These are phyloP conservation scores for Struthidea cinerea DNA, from an alignment of 2,113 vertebrate genomes.

Conservation along the genomic window DNA sequence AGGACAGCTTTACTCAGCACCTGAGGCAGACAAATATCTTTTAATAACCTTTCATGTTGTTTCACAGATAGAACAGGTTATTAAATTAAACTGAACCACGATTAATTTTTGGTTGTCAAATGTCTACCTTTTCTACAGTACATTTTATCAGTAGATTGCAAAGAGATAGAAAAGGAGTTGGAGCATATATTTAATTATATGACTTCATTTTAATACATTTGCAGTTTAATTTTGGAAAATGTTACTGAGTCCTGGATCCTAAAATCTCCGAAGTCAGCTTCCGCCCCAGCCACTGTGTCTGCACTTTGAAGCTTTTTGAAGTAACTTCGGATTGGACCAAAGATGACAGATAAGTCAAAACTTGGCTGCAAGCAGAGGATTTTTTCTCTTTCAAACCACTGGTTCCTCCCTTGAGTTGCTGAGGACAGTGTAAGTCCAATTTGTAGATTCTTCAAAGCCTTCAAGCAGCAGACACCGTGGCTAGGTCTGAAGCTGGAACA, in stretches of 20 bases:
- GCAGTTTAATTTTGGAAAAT: not conserved
- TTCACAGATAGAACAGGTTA: not conserved
- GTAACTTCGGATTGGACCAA: not conserved
- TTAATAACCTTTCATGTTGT: not conserved
- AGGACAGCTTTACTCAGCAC: not conserved
- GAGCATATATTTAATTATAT: not conserved
- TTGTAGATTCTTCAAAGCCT: constrained; percentile 14
- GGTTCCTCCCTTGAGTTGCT: not conserved
- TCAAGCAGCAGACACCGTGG: not conserved
- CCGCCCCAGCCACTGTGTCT: not conserved
- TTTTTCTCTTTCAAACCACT: not conserved
- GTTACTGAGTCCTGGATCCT: not conserved
- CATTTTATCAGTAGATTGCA: not conserved
- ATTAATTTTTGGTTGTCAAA: not conserved
- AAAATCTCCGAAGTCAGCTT: not conserved
- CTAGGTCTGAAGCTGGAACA: not conserved
- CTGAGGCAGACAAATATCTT: not conserved
- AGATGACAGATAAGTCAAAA: not conserved
- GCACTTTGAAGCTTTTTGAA: constrained; percentile 7
- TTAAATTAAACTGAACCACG: not conserved
- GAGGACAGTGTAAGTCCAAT: not conserved
- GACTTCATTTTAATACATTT: not conserved
- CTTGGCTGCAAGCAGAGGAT: not conserved
- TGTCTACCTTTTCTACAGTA: not conserved
- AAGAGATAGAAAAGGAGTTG: not conserved